A percentile compares a stretch with the other conserved stretches of the same genome.
These are phyloP conservation scores for Neomorphus geoffroyi DNA, from an alignment of 2,797 vertebrate genomes.

Conservation along the genomic window DNA sequence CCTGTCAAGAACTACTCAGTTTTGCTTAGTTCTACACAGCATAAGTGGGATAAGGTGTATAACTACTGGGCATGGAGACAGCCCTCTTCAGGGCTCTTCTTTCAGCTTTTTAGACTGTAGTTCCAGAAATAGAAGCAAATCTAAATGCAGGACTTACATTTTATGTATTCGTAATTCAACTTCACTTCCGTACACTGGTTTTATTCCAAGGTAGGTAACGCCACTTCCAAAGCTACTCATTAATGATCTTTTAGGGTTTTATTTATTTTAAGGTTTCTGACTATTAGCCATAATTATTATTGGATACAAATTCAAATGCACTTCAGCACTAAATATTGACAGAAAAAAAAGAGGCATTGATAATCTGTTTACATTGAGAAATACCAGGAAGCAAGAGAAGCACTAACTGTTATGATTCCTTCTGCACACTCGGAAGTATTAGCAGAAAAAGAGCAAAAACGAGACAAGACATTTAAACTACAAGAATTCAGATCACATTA, in stretches of 20 bases:
- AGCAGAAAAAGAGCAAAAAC: not conserved
- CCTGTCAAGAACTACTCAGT: not conserved
- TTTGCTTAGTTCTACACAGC: not conserved
- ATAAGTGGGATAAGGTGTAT: not conserved
- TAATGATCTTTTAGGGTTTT: not conserved
- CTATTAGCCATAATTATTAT: not conserved
- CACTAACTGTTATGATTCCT: not conserved
- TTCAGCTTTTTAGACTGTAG: not conserved
- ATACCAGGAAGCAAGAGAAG: not conserved
- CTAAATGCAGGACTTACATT: not conserved
- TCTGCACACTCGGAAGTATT: not conserved
- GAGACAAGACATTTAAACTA: not conserved
- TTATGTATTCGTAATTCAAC: not conserved
- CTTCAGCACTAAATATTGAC: not conserved
- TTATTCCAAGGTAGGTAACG: not conserved
- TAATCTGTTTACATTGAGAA: not conserved
- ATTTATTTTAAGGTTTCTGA: not conserved
- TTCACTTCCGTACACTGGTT: not conserved
- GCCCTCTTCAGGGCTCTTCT: not conserved
- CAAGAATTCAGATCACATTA: not conserved
- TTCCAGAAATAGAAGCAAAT: not conserved
- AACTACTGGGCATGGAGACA: not conserved
- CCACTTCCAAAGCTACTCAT: not conserved
- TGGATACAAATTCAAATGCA: not conserved
- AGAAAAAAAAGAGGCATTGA: not conserved